Base-by-base conservation (phyloP, 2,113 vertebrate species). In the Equus przewalskii region DNA sequence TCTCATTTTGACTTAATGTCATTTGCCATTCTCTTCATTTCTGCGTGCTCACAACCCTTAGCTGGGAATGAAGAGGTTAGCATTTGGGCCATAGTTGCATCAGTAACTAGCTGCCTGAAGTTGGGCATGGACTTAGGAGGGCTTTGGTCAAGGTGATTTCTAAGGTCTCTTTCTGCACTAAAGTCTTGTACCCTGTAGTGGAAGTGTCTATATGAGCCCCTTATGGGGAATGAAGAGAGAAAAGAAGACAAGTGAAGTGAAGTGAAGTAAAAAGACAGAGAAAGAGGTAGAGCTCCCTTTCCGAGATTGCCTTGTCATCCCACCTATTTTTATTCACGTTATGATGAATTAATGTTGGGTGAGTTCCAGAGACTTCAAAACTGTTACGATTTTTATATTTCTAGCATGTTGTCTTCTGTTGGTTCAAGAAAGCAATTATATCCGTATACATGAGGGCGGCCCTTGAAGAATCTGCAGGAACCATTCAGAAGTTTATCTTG, bases 11-110 rank as follows among this genome's bases (percentile, higher is more conserved):
- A 78, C 79, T 92, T 85, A 69, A 82, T 86, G 62, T 58, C 83
- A 70, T 80, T 94, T 94, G 58, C 30, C 80, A 49, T 67, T 96
- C 94, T 92, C 49, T 91, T 3, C 73, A 69, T 87, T 96, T 83
- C 67, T 81, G 30, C 15, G 14, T 73, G 76, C 56, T 89, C 78
- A 88, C 46, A 73, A 84, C 73, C 22, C 56, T 89, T 67, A 79
- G 18, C 75, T 79, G 36, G 22, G 36, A 88, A 94, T 72, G 60
- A 89, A 67, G 41, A 84, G 70, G 62, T 67, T 73, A 49, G 26
- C 64, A 69, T 89, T 82, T 67, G 64, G 67, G 51, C 46, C 58
- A 14, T 4, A 46, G 28, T n/a, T 19, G 60, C 11, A 70, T 86
- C 60, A 94, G 24, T 22, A 92, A 70, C 44, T 70, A 81, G 78